These are phyloP conservation scores for Halictus rubicundus DNA, from an alignment of 1,140 invertebrate genomes.

Conservation along the genomic window DNA sequence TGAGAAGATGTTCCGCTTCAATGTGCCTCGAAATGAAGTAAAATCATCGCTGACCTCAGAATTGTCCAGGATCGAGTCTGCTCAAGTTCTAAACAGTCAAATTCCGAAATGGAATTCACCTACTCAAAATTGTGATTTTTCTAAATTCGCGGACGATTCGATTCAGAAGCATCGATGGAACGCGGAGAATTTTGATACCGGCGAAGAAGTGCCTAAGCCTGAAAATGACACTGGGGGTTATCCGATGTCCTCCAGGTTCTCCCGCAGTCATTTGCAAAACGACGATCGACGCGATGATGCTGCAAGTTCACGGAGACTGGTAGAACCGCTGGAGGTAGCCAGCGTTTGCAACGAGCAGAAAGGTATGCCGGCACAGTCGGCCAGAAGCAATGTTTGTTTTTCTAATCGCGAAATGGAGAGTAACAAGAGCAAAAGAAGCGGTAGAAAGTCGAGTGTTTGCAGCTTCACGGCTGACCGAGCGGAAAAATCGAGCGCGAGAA, in stretches of 20 bases:
- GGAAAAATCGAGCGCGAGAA: not conserved
- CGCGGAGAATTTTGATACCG: not conserved
- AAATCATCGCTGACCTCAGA: not conserved
- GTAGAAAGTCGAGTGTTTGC: not conserved
- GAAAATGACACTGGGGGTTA: too few species aligned
- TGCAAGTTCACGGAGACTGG: not conserved
- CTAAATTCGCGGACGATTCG: not conserved
- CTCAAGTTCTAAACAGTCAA: too few species aligned
- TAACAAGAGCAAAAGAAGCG: not conserved
- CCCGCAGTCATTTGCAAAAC: not conserved
- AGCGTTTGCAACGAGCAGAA: not conserved
- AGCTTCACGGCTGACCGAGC: not conserved
- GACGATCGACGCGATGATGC: not conserved
- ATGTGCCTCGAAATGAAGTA: not conserved
- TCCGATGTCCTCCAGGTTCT: not conserved
- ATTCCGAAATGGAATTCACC: too few species aligned
- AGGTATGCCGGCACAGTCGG: not conserved
- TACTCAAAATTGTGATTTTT: too few species aligned
- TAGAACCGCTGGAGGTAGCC: not conserved
- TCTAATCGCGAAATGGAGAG: not conserved
- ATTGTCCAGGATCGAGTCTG: not conserved
- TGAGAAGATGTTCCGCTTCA: constrained; percentile 3
- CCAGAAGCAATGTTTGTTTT: not conserved
- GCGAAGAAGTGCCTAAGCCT: not conserved
- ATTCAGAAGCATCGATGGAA: not conserved